These are phyloP conservation scores for Abrostola triplasia DNA, from an alignment of 2,888 invertebrate species.

Conservation along the genomic window DNA sequence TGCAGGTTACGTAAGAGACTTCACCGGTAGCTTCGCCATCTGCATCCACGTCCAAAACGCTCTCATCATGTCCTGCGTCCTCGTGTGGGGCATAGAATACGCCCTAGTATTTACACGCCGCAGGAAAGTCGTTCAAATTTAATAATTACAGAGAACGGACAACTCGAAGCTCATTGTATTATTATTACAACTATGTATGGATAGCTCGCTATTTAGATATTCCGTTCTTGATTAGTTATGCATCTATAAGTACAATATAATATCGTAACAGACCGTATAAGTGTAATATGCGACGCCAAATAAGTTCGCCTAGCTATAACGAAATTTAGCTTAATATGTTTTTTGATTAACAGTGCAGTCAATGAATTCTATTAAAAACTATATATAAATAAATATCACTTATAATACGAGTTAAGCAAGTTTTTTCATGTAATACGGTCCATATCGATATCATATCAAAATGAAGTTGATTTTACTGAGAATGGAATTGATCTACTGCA, in stretches of 20 bases:
- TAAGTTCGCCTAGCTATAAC: conserved; percentile 32
- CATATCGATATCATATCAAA: conserved; percentile 49
- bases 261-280: conserved; percentile 18
- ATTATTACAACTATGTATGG: conserved; percentile 6
- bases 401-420: conserved; percentile 9
- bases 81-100: conserved; percentile 92
- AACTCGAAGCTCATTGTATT: conserved; percentile 24
- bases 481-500: conserved; percentile 38
- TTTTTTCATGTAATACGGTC: conserved; percentile 20
- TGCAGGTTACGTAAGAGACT: conserved; percentile 91
- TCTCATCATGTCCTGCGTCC: conserved; percentile 90
- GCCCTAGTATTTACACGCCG: conserved; percentile 80
- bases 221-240: conserved; percentile 27
- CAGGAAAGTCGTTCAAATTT: conserved; percentile 84
- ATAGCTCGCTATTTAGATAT: conserved; percentile 27
- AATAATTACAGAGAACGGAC: conserved; percentile 51
- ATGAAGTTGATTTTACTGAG: conserved; percentile 29
- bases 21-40: conserved; percentile 90
- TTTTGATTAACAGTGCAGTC: conserved; percentile 29
- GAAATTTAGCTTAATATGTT: conserved; percentile 11
- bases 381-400: conserved; percentile 7
- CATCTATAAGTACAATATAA: conserved; percentile 38
- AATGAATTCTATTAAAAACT: conserved; percentile 10
- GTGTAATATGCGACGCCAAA: conserved; percentile 30
- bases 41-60: conserved; percentile 92